A percentile compares a stretch with the other conserved stretches of the same genome.
Evolutionary conservation across 2,113 vertebrate genomes (phyloP).

Genomic region (Paramisgurnus dabryanus): DNA sequence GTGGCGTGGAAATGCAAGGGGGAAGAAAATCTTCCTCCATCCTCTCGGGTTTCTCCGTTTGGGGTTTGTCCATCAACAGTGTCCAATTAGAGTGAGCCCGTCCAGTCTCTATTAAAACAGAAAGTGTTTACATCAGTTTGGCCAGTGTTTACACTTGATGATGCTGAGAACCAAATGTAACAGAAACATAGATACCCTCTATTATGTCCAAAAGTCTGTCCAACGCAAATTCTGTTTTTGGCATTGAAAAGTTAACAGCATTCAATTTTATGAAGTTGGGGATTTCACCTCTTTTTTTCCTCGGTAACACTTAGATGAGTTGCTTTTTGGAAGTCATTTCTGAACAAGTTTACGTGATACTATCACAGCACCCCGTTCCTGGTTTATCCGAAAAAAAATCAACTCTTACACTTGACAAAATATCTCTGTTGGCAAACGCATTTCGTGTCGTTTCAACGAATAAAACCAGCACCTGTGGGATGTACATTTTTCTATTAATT

Average conservation of each 20-base stretch:
- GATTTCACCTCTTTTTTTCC: constrained; percentile 1
- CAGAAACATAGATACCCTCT: constrained; percentile 61
- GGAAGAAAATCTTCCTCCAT: constrained; percentile 40
- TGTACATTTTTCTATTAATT: constrained; percentile 41
- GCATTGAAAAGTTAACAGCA: neutral
- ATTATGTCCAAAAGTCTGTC: constrained; percentile 61
- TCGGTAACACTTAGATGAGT: neutral
- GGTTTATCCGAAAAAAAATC: neutral
- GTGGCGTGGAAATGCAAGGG: constrained; percentile 23
- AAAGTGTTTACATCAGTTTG: constrained; percentile 82
- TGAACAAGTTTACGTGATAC: neutral
- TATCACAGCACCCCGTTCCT: neutral
- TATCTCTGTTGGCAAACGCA: constrained; percentile 7
- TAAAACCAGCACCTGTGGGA: constrained; percentile 36
- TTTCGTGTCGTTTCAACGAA: constrained; percentile 25
- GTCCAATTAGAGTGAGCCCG: constrained; percentile 80
- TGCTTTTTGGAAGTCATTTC: neutral
- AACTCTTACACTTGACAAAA: neutral
- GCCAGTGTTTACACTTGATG: constrained; percentile 82
- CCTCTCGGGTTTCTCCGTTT: constrained; percentile 71
- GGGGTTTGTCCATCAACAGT: constrained; percentile 83
- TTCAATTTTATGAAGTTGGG: constrained; percentile 5
- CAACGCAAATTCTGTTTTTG: constrained; percentile 51
- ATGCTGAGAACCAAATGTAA: constrained; percentile 77
- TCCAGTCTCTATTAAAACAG: constrained; percentile 81